Evolutionary conservation across 1,140 invertebrate species (phyloP).

Genomic region (Meloidogyne floridensis): DNA sequence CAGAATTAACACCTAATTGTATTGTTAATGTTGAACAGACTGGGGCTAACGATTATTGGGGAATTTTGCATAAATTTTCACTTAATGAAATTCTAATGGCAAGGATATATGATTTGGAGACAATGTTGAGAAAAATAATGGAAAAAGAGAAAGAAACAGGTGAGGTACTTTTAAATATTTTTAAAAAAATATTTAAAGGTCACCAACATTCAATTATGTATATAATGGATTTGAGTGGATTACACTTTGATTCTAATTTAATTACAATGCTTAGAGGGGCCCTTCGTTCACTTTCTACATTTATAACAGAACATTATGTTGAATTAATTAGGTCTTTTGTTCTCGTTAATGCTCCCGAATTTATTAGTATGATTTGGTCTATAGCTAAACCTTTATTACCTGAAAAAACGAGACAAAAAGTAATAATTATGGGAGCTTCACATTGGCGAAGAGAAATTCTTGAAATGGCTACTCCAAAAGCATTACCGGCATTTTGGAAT

Average conservation of each 20-base stretch:
- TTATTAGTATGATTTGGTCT: slow-evolving; percentile 58
- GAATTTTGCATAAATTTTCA: slow-evolving; percentile 57
- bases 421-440: slow-evolving; percentile 56
- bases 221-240: slow-evolving; percentile 63
- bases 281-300: slow-evolving; percentile 58
- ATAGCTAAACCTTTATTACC: slow-evolving; percentile 61
- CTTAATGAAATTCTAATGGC: slow-evolving; percentile 60
- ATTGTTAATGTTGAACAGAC: slow-evolving; percentile 64
- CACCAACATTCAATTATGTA: slow-evolving; percentile 59
- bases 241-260: slow-evolving; percentile 54
- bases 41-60: slow-evolving; percentile 64
- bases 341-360: slow-evolving; percentile 58
- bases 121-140: slow-evolving; percentile 63
- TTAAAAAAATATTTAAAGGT: slow-evolving; percentile 35
- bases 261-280: slow-evolving; percentile 54
- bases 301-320: slow-evolving; percentile 64
- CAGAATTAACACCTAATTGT: slow-evolving; percentile 55
- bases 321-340: slow-evolving; percentile 62
- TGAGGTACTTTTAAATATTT: slow-evolving; percentile 33
- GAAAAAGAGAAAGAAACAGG: slow-evolving; percentile 57
- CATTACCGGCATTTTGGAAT: slow-evolving; percentile 63
- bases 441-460: slow-evolving; percentile 59
- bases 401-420: slow-evolving; percentile 61
- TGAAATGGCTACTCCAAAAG: slow-evolving; percentile 50
- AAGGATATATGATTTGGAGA: slow-evolving; percentile 63